These are phyloP conservation scores for Herpailurus yagouaroundi DNA, from an alignment of 2,113 vertebrate genomes.

Conservation along the genomic window DNA sequence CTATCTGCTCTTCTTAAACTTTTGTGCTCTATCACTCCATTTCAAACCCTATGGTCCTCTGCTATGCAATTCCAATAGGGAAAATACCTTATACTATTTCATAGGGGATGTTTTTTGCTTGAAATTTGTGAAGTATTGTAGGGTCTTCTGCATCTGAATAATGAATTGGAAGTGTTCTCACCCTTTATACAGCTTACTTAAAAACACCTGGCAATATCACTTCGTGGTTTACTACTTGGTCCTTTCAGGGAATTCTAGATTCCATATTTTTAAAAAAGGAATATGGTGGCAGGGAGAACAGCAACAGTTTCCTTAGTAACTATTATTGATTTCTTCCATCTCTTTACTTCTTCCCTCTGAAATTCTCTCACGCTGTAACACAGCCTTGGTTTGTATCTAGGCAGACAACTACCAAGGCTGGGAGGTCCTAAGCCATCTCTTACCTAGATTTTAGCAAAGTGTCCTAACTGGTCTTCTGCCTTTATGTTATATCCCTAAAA, in stretches of 20 bases:
- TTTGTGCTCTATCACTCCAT: not conserved
- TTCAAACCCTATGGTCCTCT: not conserved
- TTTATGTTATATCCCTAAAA: not conserved
- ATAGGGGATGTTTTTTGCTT: not conserved
- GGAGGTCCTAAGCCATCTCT: not conserved
- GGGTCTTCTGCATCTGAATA: not conserved
- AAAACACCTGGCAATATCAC: not conserved
- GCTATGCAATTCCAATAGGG: not conserved
- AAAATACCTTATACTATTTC: not conserved
- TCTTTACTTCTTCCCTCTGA: not conserved
- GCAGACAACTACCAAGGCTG: not conserved
- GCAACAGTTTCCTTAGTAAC: not conserved
- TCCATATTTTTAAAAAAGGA: not conserved
- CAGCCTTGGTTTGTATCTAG: not conserved
- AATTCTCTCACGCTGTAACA: not conserved
- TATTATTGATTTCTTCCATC: not conserved
- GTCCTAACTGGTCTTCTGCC: not conserved
- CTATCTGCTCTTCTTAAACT: not conserved
- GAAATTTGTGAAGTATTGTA: not conserved
- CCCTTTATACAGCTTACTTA: not conserved
- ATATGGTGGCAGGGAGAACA: not conserved
- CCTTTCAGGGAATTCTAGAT: constrained; percentile 12
- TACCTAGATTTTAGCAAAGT: not conserved
- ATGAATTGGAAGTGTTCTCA: not conserved
- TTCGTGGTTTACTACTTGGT: not conserved